Conservation (phyloP, 2,113 vertebrate genomes). For the Hippolais icterina region DNA sequence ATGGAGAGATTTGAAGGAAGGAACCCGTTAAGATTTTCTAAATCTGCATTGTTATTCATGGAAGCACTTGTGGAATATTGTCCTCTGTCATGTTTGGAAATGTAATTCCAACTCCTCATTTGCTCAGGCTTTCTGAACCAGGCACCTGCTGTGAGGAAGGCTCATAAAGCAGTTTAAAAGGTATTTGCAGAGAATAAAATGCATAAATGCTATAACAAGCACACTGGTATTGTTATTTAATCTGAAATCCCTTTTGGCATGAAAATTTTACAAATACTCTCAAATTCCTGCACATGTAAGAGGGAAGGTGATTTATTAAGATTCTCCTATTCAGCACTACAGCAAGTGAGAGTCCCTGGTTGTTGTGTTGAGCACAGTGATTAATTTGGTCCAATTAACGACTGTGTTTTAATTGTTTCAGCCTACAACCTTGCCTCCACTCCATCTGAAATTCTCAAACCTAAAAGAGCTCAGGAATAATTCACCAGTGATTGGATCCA, state of each 20-base stretch:
- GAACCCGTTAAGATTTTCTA: background rate
- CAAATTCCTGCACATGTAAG: background rate
- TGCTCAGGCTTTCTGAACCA: background rate
- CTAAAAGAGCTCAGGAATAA: background rate
- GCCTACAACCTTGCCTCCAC: background rate
- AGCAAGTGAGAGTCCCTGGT: background rate
- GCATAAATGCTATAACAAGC: background rate
- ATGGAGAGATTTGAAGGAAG: background rate
- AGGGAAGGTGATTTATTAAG: background rate
- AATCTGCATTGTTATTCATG: background rate
- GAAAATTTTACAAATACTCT: background rate
- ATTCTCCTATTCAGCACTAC: background rate
- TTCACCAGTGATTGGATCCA: background rate
- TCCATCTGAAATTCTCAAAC: background rate
- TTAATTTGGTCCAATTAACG: background rate
- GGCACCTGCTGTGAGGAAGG: background rate
- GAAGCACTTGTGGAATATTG: background rate
- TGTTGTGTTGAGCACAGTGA: accelerated
- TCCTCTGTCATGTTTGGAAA: background rate
- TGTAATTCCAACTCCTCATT: background rate
- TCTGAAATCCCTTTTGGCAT: background rate
- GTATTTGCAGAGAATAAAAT: background rate
- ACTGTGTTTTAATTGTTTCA: background rate
- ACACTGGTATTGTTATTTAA: background rate
- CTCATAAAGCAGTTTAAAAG: background rate